phyloP scores from a whole-genome alignment of 2,888 invertebrate species.

The Gnatocerus cornutus region DNA sequence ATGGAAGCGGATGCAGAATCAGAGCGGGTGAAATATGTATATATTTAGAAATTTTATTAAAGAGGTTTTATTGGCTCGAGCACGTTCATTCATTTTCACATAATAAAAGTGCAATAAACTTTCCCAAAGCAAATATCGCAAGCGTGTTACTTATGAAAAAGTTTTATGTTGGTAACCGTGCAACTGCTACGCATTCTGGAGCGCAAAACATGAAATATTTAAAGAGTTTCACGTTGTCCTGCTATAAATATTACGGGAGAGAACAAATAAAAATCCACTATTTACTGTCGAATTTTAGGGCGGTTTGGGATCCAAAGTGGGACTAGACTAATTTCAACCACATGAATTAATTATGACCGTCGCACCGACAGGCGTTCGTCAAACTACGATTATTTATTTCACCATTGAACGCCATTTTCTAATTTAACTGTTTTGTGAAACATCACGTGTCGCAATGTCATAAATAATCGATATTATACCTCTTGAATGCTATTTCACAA shows the following conservation, averaged over 20 bases:
- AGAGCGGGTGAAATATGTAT: conserved; percentile 26
- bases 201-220: conserved; percentile 50
- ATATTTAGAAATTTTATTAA: conserved; percentile 45
- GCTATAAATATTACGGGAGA: conserved; percentile 49
- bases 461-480: conserved; percentile 41
- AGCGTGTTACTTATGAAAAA: conserved; percentile 49
- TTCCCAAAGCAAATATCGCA: conserved; percentile 46
- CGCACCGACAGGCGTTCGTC: conserved; percentile 36
- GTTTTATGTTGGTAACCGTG: conserved; percentile 50
- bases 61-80: conserved; percentile 45
- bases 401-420: conserved; percentile 17
- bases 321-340: conserved; percentile 41
- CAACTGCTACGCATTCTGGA: conserved; percentile 48
- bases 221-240: conserved; percentile 50
- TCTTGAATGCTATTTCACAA: conserved; percentile 39
- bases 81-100: conserved; percentile 51
- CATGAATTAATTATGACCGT: conserved; percentile 45
- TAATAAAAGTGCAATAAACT: conserved; percentile 51
- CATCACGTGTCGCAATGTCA: conserved; percentile 31
- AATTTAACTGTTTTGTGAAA: conserved; percentile 17
- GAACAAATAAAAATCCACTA: conserved; percentile 49
- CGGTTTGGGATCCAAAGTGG: conserved; percentile 36
- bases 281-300: conserved; percentile 50
- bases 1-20: conserved; percentile 21
- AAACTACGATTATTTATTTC: conserved; percentile 36